Evolutionary conservation across 2,888 invertebrate genomes (phyloP), one percentile per base, ranked within the genome.

Genomic region (Tanypteryx hageni): DNA sequence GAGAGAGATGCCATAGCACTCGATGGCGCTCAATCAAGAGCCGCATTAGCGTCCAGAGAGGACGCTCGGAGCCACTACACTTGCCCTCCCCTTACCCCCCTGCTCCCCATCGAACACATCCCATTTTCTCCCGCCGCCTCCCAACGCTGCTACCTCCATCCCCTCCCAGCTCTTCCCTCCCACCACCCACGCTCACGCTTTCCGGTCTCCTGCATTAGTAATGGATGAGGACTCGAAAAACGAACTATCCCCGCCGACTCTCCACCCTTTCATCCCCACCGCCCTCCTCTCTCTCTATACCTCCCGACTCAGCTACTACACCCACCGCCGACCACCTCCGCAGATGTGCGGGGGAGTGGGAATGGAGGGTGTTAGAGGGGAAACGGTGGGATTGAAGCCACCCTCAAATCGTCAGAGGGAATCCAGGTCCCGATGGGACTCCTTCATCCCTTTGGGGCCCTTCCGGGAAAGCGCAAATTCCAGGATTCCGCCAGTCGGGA

Each of bases 1-100:
- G 83, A 14, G 31, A 83, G 83, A 64, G 76, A 11, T 14, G 82
- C 76, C 14, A 31, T 31, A 27, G 59, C 85, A 86, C 61, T 86
- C 61, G 85, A 85, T 85, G 85, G 85, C 59, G 61, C 86, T 86
- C 86, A 86, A 86, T 86, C 86, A 86, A 86, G 86, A 86, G 86
- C 31, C 61, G 86, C 61, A 61, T 61, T 61, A 86, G 61, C 86
- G 85, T 86, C 85, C 85, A 27, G 27, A 59, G 59, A 59, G 10
- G 59, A 8, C 27, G 83, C 16, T 22, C 44, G 44, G 44, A 44
- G 44, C 44, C 44, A 58, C 57, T 22, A 9, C 58, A 22, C 59
- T 27, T 22, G 85, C 57, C 22, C 59, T 59, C 59, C 85, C 27
- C 85, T 10, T 27, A 16, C 31, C 31, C 82, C 0, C 8, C 82